Evolutionary conservation across 1,140 invertebrate species (phyloP), one percentile per base, ranked within the genome.

Genomic region (Diorhabda elongata): DNA sequence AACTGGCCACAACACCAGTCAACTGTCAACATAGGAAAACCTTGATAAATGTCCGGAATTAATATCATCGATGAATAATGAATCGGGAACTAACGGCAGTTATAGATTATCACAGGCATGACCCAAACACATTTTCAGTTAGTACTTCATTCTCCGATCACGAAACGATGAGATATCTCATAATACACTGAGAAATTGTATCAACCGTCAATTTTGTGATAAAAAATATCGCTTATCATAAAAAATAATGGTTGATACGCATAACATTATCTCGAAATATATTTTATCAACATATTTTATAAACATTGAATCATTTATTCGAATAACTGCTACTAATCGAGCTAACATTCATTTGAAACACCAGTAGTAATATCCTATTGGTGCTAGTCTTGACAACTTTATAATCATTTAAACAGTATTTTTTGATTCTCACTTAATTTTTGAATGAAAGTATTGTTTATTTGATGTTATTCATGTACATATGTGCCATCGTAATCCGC

Each of bases 51-150:
- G 72, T 64, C 75, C 75, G 71, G 74, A 77, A 77, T 78, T 78
- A 77, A 78, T 77, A 77, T 72, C 74, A 74, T 69, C 68, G 75
- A 72, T 78, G 75, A 78, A 76, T 76, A 77, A 78, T 78, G 74
- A 75, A 71, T 71, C 74, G 71, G 74, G 73, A 74, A 75, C 69
- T 75, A 69, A 72, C 64, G 59, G 73, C 68, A 76, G 74, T 76
- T 74, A 75, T 76, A 73, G 73, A 76, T 76, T 74, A 73, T 68
- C 64, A 65, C 63, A 68, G 61, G 7, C 9, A 43, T 45, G 43
- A 43, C 43, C 61, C 44, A 64, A 70, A 64, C 41, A 66, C 58
- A 45, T 45, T 57, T 71, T 67, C 58, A 57, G 58, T 44, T 41
- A 57, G 61, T 70, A 44, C 57, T 71, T 60, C 41, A 41, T 52